Evolutionary conservation across 2,113 vertebrate species (phyloP).

Genomic region (Montifringilla adamsi): DNA sequence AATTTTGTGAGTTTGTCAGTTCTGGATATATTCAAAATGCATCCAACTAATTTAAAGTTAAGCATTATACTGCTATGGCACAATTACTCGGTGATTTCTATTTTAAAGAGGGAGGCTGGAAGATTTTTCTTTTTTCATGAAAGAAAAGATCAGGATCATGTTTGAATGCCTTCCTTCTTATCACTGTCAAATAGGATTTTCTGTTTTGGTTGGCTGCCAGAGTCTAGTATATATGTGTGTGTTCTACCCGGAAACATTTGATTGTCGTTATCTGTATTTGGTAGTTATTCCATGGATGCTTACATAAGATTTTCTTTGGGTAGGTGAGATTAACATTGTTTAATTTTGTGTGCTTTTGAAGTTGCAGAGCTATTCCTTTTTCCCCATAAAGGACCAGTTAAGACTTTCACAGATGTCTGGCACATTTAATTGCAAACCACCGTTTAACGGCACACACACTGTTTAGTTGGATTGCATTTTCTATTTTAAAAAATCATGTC

Average conservation of each 20-base stretch:
- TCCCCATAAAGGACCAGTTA: neutral
- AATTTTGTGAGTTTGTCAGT: neutral
- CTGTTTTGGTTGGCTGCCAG: neutral
- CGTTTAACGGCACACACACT: neutral
- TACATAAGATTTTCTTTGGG: neutral
- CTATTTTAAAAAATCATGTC: neutral
- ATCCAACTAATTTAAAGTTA: neutral
- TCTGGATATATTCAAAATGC: neutral
- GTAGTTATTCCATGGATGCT: neutral
- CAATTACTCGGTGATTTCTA: neutral
- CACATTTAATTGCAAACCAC: neutral
- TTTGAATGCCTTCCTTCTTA: neutral
- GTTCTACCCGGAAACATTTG: neutral
- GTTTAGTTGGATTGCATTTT: neutral
- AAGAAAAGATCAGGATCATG: neutral
- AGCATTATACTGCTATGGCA: neutral
- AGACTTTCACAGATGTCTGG: neutral
- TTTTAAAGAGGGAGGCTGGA: neutral
- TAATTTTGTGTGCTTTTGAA: neutral
- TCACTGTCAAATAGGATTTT: neutral
- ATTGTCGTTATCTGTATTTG: neutral
- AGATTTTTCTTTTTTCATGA: neutral
- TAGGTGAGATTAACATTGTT: neutral
- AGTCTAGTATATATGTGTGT: neutral
- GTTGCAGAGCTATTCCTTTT: neutral